Evolutionary conservation across 2,113 vertebrate genomes (phyloP).

Genomic region (Myrmecophaga tridactyla): DNA sequence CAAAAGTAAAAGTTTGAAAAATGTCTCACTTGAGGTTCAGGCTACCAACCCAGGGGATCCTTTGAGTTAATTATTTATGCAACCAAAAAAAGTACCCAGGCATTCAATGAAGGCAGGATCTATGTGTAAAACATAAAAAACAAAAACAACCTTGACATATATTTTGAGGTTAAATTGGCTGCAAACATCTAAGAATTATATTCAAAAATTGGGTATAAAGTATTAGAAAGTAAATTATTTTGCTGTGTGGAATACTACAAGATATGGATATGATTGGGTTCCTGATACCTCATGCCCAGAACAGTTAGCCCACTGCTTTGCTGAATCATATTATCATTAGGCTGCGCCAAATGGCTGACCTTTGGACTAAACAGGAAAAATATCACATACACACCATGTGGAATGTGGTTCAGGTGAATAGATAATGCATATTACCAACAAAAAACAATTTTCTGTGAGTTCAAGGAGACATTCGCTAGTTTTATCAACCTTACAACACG

Average conservation of each 20-base stretch:
- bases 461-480: constrained; percentile 3
- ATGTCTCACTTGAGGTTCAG: background rate
- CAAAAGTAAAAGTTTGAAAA: constrained; percentile 32
- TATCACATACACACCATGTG: background rate
- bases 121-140: background rate
- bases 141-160: background rate
- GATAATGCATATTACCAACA: background rate
- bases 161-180: constrained; percentile 26
- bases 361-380: background rate
- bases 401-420: background rate
- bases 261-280: background rate
- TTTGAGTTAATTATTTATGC: constrained; percentile 9
- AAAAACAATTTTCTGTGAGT: constrained; percentile 5
- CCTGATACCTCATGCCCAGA: background rate
- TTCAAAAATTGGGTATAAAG: background rate
- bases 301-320: background rate
- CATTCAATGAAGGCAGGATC: background rate
- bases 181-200: constrained; percentile 15
- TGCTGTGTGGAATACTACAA: background rate
- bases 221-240: background rate
- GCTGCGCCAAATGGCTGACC: background rate
- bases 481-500: background rate
- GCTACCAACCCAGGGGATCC: background rate
- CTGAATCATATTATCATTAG: background rate
- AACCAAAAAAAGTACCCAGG: background rate